phyloP scores from a whole-genome alignment of 1,140 invertebrate species.

The Ostrea edulis region DNA sequence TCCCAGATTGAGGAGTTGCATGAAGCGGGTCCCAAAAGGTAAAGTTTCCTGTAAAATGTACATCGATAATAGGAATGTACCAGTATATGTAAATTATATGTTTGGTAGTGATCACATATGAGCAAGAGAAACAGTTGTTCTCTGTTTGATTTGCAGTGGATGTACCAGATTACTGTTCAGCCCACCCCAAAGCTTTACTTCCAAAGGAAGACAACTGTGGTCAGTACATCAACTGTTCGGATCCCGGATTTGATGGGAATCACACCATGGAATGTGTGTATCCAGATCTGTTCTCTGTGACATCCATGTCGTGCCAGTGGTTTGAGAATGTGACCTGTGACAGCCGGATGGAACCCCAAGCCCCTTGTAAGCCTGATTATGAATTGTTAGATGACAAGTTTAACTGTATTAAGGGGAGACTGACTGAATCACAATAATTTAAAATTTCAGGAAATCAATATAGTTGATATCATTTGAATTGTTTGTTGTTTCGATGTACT shows the following conservation, averaged over 20 bases:
- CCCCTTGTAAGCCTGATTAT: conserved; percentile 56
- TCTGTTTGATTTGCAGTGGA: conserved; percentile 43
- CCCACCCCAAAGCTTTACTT: conserved; percentile 35
- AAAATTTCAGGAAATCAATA: no score
- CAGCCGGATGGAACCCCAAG: conserved; percentile 1
- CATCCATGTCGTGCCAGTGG: neutral
- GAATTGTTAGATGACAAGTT: neutral
- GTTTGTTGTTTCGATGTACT: no score
- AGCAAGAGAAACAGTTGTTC: no score
- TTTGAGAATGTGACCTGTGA: conserved; percentile 21
- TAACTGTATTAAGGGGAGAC: no score
- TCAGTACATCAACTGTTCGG: conserved; percentile 62
- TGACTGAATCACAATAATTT: no score
- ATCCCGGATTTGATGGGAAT: conserved; percentile 21
- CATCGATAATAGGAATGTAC: no score
- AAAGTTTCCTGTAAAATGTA: no score
- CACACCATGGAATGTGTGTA: neutral
- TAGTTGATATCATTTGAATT: no score
- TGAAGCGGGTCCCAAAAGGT: conserved; percentile 41
- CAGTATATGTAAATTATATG: no score
- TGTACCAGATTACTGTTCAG: conserved; percentile 44
- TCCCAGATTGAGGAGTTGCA: conserved; percentile 46
- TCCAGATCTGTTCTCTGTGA: neutral
- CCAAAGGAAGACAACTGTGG: conserved; percentile 59
- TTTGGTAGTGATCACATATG: no score